Evolutionary conservation across 2,888 invertebrate species (phyloP).

Genomic region (Phortica okadai): DNA sequence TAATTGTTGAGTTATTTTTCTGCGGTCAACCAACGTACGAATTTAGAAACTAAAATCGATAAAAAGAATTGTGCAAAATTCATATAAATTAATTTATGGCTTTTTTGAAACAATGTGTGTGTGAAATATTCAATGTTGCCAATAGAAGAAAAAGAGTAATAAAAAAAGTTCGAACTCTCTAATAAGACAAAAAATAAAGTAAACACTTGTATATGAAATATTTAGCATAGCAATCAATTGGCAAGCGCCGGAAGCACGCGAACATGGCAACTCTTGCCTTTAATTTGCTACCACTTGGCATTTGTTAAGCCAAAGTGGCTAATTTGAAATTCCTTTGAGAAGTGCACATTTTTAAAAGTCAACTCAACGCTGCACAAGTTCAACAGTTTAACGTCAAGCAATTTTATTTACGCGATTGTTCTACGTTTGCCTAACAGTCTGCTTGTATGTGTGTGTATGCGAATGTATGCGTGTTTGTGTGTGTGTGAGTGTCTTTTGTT

Average conservation of each 20-base stretch:
- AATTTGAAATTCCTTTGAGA: conserved; percentile 71
- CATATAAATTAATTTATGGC: no score
- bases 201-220: no score
- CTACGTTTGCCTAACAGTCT: background rate
- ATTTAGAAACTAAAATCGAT: no score
- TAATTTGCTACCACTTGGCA: conserved; percentile 56
- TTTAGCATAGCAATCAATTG: no score
- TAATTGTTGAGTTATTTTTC: conserved; percentile 31
- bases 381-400: conserved; percentile 11
- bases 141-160: no score
- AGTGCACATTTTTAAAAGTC: conserved; percentile 68
- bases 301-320: conserved; percentile 69
- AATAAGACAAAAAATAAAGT: no score
- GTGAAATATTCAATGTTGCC: no score
- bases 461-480: background rate
- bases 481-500: conserved; percentile 58
- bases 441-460: background rate
- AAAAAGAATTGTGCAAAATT: no score
- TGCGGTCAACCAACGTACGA: no score
- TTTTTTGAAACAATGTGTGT: no score
- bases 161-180: no score
- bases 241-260: background rate
- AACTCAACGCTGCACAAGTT: conserved; percentile 53
- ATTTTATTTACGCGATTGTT: conserved; percentile 16
- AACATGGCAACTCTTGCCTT: conserved; percentile 7